These are phyloP conservation scores for Hoplostethus atlanticus DNA, from an alignment of 2,797 vertebrate genomes.

Conservation along the genomic window DNA sequence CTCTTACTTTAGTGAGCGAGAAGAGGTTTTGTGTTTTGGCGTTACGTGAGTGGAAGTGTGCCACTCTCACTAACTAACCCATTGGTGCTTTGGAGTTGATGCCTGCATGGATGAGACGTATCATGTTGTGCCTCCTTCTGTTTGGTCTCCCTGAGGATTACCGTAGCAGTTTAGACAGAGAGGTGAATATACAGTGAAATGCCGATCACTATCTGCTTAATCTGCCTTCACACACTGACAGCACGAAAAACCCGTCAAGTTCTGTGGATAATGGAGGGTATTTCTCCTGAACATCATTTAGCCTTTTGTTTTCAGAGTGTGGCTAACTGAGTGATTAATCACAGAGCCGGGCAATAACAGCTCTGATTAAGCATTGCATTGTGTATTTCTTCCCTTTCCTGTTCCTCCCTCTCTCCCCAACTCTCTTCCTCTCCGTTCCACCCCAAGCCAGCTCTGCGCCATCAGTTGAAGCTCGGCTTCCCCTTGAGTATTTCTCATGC, in stretches of 20 bases:
- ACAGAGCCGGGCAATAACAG: conserved; percentile 22
- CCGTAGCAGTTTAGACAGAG: background rate
- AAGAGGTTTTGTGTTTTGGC: background rate
- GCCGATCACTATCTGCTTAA: background rate
- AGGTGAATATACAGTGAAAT: background rate
- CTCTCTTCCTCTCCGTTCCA: conserved; percentile 38
- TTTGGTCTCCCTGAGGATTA: conserved; percentile 4
- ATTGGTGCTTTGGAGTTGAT: conserved; percentile 11
- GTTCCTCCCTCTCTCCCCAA: conserved; percentile 41
- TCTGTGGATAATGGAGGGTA: background rate
- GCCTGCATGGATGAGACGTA: conserved; percentile 17
- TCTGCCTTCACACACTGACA: conserved; percentile 6
- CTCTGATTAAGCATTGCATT: conserved; percentile 54
- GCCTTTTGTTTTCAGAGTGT: conserved; percentile 38
- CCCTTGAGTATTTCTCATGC: conserved; percentile 63
- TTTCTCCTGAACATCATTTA: conserved; percentile 29
- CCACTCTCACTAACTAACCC: conserved; percentile 10
- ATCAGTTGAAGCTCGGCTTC: conserved; percentile 42
- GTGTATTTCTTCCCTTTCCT: conserved; percentile 65
- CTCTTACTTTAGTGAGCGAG: conserved; percentile 24
- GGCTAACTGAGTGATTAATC: conserved; percentile 43
- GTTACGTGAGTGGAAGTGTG: background rate
- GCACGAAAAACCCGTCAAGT: background rate
- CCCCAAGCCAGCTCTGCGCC: conserved; percentile 31
- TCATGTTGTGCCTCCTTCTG: background rate